Base-by-base conservation (phyloP, 2,797 vertebrate genomes). In the Karalla daura region DNA sequence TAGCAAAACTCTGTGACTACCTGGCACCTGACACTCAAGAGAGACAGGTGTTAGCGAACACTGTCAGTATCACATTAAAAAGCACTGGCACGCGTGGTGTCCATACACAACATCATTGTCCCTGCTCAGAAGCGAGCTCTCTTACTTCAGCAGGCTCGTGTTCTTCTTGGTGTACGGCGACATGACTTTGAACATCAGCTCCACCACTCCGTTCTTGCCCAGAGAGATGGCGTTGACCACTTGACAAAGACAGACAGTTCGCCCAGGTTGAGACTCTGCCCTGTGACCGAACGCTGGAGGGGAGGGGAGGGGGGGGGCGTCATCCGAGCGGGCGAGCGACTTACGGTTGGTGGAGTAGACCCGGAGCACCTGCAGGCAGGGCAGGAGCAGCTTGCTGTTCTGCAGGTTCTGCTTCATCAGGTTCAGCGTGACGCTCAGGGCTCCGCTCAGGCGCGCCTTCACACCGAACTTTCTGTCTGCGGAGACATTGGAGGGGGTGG, bases 391-490 rank as follows among this genome's bases (percentile, higher is more conserved):
- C 66, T 94, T 97, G 83, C 89, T 68, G 84, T 97, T 98, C 84
- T 96, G 95, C 43, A 97, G 92, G 88, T 96, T 97, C 60, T 96
- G 95, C 86, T 96, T 98, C 72, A 97, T 93, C 70, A 99, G 89
- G 85, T 93, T 96, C 61, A 97, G 36, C 0, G 96, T 95, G 88
- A 97, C 80, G 55, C 91, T 96, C 65, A 99, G 89, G 66, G 94
- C 94, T 56, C 98, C 97, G 24, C 91, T 98, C 85, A 99, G 89
- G 88, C 98, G 95, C 1, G 96, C 96, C 87, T 98, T 99, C 86
- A 97, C 86, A 47, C 96, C 96, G 93, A 99, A 98, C 85, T 98
- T 99, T 85, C 94, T 97, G 91, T 99, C 98, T 99, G 84, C n/a
- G n/a, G n/a, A n/a, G n/a, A n/a, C n/a, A n/a, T n/a, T n/a, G n/a